Conservation (phyloP, 2,113 vertebrate species). For the Anguilla japonica region DNA sequence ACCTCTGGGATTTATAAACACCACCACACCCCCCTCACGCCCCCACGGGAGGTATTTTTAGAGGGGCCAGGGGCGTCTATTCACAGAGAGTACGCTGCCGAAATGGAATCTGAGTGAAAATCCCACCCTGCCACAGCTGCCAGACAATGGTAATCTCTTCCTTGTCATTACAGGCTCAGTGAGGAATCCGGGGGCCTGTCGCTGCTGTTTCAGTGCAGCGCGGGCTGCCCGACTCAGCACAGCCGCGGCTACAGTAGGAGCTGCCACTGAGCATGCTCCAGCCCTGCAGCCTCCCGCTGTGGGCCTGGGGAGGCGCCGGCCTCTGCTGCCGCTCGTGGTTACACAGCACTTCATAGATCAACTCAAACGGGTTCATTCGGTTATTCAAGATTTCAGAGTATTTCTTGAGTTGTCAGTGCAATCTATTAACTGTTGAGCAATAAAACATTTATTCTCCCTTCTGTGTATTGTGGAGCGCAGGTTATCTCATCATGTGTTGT, state of each 20-base stretch:
- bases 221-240: not conserved
- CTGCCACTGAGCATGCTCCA: not conserved
- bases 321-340: no score
- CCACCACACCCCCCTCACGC: constrained; percentile 8
- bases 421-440: no score
- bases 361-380: no score
- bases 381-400: no score
- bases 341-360: no score
- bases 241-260: not conserved
- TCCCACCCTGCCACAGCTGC: constrained; percentile 8
- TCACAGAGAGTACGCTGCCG: constrained; percentile 10
- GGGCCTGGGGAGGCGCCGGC: no score
- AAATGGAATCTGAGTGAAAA: constrained; percentile 23
- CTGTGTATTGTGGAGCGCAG: no score
- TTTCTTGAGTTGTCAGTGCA: no score
- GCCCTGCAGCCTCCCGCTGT: no score
- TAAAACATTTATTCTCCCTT: no score
- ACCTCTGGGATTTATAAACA: constrained; percentile 30
- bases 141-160: constrained; percentile 28
- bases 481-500: no score
- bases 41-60: constrained; percentile 31
- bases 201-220: not conserved
- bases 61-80: constrained; percentile 29
- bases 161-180: not conserved
- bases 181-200: constrained; percentile 15